Base-by-base conservation (phyloP, 2,113 vertebrate genomes). In the Neofelis nebulosa region DNA sequence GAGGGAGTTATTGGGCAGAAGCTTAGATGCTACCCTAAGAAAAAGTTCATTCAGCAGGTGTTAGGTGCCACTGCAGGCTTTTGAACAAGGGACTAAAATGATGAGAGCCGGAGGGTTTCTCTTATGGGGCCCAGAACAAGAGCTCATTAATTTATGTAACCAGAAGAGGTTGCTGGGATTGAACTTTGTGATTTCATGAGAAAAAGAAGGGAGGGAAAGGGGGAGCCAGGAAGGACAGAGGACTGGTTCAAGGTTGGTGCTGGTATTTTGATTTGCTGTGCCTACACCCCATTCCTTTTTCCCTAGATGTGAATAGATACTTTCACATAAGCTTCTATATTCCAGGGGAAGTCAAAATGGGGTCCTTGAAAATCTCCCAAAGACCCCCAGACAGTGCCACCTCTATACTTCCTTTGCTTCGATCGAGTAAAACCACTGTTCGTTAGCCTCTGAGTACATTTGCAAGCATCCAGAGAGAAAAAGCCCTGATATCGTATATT, bases 401-500 rank as follows among this genome's bases (percentile, higher is more conserved):
- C 85, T 88, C 57, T 52, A 0, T 69, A 13, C 66, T 68, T 12
- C 45, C 31, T 78, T 94, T 50, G 31, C 50, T 66, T 87, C 80
- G n/a, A 69, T 33, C 27, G 8, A 76, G 18, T 31, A 83, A 65
- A 41, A 15, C 36, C n/a, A 48, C 50, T 29, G 73, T 83, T 88
- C 63, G 3, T 73, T 76, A 14, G n/a, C 63, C 80, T 90, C 74
- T 74, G 63, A 87, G 88, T 79, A 3, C 33, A 25, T 92, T 80
- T 90, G 33, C 80, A 74, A 94, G 48, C 57, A 69, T 86, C 27
- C 74, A 7, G 38, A 79, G 74, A 55, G 50, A 76, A 84, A 95
- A 82, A 21, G 55, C 45, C 66, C 57, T 57, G 33, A 61, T 52
- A 63, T 68, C 52, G 73, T 89, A 69, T 3, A 33, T 76, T 16